Percentiles rank a stretch among this genome's conserved stretches.
These are phyloP conservation scores for Zonitis immaculata DNA, from an alignment of 2,888 invertebrate species.

Conservation along the genomic window DNA sequence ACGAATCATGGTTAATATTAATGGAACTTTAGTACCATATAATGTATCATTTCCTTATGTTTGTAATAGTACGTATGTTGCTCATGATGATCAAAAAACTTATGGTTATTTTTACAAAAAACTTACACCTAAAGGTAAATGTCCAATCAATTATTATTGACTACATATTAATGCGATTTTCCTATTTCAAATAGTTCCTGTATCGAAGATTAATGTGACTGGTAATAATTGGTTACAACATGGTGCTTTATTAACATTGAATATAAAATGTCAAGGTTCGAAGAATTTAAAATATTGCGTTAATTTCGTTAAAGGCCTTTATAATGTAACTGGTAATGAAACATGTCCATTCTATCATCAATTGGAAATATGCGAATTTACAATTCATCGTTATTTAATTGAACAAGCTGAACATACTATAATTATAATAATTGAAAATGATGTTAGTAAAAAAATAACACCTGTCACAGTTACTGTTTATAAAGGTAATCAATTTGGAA, in stretches of 20 bases:
- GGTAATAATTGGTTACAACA: conserved; percentile 81
- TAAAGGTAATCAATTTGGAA: conserved; percentile 64
- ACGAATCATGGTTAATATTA: conserved; percentile 34
- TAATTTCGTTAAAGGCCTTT: conserved; percentile 57
- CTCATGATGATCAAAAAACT: conserved; percentile 61
- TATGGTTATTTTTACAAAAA: conserved; percentile 69
- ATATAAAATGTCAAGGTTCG: conserved; percentile 70
- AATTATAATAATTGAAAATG: conserved; percentile 73
- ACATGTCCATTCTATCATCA: conserved; percentile 53
- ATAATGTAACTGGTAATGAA: conserved; percentile 74
- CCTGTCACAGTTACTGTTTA: conserved; percentile 76
- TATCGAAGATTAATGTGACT: conserved; percentile 62
- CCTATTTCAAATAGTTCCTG: conserved; percentile 72
- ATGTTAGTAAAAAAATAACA: conserved; percentile 64
- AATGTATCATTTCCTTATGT: conserved; percentile 49
- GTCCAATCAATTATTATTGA: neutral
- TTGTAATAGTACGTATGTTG: conserved; percentile 60
- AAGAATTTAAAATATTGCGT: conserved; percentile 69
- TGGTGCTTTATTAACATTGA: conserved; percentile 69
- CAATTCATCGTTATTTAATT: conserved; percentile 64
- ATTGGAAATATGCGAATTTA: conserved; percentile 57
- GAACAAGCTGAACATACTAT: conserved; percentile 69
- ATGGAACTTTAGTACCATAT: conserved; percentile 36
- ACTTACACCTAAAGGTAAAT: conserved; percentile 63
- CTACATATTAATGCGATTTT: too few species aligned